phyloP scores from a whole-genome alignment of 2,113 vertebrate species.

The Toxotes chatareus region DNA sequence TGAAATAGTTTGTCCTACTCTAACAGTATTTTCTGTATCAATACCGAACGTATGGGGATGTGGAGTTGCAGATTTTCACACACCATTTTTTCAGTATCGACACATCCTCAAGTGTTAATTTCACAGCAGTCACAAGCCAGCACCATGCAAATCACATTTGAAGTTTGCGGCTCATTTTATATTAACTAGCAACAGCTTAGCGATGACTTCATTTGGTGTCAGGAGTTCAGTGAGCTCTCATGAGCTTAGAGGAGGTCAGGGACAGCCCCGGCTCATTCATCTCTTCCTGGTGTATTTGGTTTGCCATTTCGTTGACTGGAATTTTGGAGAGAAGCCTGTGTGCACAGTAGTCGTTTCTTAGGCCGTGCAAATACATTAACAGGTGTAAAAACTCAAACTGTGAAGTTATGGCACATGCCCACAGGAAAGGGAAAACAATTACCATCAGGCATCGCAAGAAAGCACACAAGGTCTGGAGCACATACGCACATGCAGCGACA shows the following conservation, averaged over 20 bases:
- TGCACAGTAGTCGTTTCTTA: conserved; percentile 19
- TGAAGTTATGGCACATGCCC: conserved; percentile 32
- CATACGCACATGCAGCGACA: background rate
- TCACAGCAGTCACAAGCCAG: conserved; percentile 26
- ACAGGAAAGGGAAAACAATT: conserved; percentile 53
- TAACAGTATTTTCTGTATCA: background rate
- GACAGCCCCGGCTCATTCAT: background rate
- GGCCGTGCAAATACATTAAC: conserved; percentile 18
- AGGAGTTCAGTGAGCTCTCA: background rate
- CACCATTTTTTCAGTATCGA: conserved; percentile 1
- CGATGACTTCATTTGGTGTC: conserved; percentile 23
- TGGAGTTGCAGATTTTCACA: conserved; percentile 16
- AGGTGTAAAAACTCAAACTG: conserved; percentile 60
- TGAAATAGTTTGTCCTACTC: background rate
- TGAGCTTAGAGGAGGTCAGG: conserved; percentile 4
- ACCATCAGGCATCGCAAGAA: conserved; percentile 30
- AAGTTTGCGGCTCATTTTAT: conserved; percentile 10
- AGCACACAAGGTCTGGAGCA: conserved; percentile 20
- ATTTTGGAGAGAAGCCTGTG: conserved; percentile 24
- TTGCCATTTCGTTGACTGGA: conserved; percentile 22
- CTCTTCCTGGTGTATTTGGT: background rate
- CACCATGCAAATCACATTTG: conserved; percentile 3
- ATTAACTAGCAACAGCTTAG: conserved; percentile 1
- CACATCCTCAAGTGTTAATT: conserved; percentile 25
- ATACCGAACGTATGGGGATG: background rate